Evolutionary conservation across 1,140 invertebrate species (phyloP), one percentile per base, ranked within the genome.

Genomic region (Drosophila takahashii): DNA sequence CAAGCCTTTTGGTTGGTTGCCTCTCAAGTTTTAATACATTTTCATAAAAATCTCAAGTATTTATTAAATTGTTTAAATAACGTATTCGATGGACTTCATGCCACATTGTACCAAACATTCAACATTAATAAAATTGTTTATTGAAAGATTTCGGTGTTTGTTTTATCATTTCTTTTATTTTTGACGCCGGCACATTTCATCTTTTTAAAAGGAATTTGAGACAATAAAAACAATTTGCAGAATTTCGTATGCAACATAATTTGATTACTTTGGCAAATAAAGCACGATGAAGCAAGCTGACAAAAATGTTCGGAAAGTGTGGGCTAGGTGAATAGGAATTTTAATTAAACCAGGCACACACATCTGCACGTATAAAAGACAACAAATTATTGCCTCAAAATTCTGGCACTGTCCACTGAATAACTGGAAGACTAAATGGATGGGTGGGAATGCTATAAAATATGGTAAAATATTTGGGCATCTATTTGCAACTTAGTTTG

Each of bases 331-430:
- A 71, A 76, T 79, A 61, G 61, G 61, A 72, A 87, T 89, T 86
- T 87, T 79, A 87, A 87, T 87, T 87, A 89, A 87, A 77, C 74
- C 57, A 60, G 81, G 50, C 66, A 77, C 32, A 66, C 56, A 15
- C 50, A 64, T 29, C 29, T 29, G 22, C 27, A 29, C 51, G 18
- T 9, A 51, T 16, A 51, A 32, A 36, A 53, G 36, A 9, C 27
- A 58, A 39, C 62, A 79, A 81, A 79, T 67, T 76, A 79, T 77
- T 72, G 77, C 58, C 64, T 62, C 42, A 52, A 73, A 69, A 52
- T 69, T 53, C 65, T 11, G 51, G 39, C 7, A 42, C 29, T 51
- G 57, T 16, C 61, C 27, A 16, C 27, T 34, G 11, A 2, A 34
- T 4, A 39, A 16, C 11, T 27, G 22, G 7, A 36, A 27, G 18